Base-by-base conservation (phyloP, 2,113 vertebrate species). In the Mola mola region DNA sequence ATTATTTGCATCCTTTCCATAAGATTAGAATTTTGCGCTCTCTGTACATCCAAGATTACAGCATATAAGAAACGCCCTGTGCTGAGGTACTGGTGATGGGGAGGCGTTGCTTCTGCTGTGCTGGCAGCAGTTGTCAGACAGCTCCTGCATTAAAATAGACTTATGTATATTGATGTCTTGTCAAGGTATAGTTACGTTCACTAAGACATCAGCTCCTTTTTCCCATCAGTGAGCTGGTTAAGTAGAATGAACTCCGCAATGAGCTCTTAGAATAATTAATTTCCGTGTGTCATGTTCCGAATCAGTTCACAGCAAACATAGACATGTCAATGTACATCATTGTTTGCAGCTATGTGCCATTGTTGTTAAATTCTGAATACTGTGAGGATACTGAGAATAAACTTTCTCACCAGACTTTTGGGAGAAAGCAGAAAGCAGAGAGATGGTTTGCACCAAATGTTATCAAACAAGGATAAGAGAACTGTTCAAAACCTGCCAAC, bases 1-100 rank as follows among this genome's bases (percentile, higher is more conserved):
- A 78, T 83, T 76, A 82, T 84, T 82, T 85, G 65, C 75, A 83
- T 81, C 47, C 75, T 84, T 85, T 84, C 80, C 82, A 81, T 82
- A 77, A 79, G 59, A 74, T 78, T 75, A 70, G 73, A 70, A 81
- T 82, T 85, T 72, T 81, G 77, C 70, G 79, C 66, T 63, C 76
- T 82, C 58, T 76, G 62, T 79, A 60, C 71, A 72, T 70, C 43
- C 74, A 52, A 81, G 74, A 84, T 87, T 70, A 82, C 77, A 81
- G 76, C 24, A 1, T 72, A 9, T 60, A 67, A 58, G 57, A 48
- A 71, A 67, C 63, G 49, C 52, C 72, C 56, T 72, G 49, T 55
- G 17, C 66, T 61, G 16, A 37, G 44, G 38, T 4, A 31, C 43
- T 25, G 11, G 6, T 4, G 33, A 5, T 8, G 8, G 17, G 40